Conservation (phyloP, 2,797 vertebrate genomes). For the Hipposideros larvatus region DNA sequence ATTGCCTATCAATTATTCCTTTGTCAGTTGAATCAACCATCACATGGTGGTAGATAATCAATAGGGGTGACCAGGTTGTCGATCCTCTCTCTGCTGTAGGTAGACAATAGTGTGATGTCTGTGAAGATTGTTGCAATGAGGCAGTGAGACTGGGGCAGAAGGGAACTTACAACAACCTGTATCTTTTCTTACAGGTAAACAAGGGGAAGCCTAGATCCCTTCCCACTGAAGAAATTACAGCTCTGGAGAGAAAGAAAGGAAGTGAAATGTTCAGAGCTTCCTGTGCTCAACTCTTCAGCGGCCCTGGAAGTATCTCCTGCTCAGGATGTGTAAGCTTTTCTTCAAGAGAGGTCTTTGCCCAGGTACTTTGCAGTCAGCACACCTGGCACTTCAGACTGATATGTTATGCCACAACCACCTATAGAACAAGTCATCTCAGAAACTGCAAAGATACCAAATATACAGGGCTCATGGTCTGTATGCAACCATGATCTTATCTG, state of each 20-base stretch:
- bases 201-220: neutral
- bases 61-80: neutral
- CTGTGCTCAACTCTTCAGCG: neutral
- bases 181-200: neutral
- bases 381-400: neutral
- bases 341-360: neutral
- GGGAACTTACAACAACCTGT: neutral
- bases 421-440: neutral
- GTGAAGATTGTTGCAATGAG: neutral
- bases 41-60: neutral
- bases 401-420: neutral
- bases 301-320: neutral
- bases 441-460: slow-evolving; percentile 36
- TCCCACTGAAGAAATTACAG: neutral
- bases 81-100: neutral
- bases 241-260: neutral
- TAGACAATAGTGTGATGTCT: neutral
- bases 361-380: slow-evolving; percentile 22
- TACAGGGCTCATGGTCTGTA: neutral
- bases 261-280: neutral
- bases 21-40: neutral
- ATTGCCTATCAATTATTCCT: neutral
- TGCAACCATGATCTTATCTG: neutral
- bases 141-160: neutral
- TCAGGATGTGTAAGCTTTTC: neutral